A percentile compares a stretch with the other conserved stretches of the same genome.
These are phyloP conservation scores for Jaculus jaculus DNA, from an alignment of 2,113 vertebrate species.

Conservation along the genomic window DNA sequence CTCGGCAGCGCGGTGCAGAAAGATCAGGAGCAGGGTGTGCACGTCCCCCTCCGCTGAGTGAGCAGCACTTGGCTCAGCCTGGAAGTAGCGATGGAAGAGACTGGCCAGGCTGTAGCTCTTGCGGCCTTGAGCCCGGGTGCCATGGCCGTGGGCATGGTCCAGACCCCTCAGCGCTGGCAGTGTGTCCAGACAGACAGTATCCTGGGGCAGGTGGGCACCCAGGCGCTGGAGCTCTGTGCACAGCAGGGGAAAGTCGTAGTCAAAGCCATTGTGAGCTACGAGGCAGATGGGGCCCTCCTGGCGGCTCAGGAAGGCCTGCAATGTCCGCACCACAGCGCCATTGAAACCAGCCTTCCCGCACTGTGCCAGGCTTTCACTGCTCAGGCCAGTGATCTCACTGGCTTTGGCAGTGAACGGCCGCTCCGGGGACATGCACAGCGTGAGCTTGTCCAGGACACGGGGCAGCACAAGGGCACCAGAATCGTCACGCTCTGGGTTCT, in stretches of 20 bases:
- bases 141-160: slow-evolving; percentile 36
- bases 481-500: slow-evolving; percentile 43
- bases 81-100: slow-evolving; percentile 71
- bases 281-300: slow-evolving; percentile 82
- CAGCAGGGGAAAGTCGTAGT: slow-evolving; percentile 82
- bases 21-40: slow-evolving; percentile 68
- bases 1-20: slow-evolving; percentile 61
- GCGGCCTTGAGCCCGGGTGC: slow-evolving; percentile 41
- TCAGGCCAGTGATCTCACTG: slow-evolving; percentile 79
- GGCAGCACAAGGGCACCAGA: slow-evolving; percentile 57
- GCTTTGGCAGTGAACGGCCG: slow-evolving; percentile 76
- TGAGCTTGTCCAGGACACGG: slow-evolving; percentile 82
- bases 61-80: slow-evolving; percentile 41
- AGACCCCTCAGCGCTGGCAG: slow-evolving; percentile 72
- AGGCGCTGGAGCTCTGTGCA: slow-evolving; percentile 76
- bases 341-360: slow-evolving; percentile 76
- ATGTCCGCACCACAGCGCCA: background rate
- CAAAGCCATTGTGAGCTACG: slow-evolving; percentile 83
- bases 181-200: slow-evolving; percentile 80
- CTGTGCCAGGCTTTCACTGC: slow-evolving; percentile 58
- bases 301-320: slow-evolving; percentile 80
- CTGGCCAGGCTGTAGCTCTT: slow-evolving; percentile 71
- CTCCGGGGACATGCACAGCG: slow-evolving; percentile 76
- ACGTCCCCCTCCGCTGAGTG: slow-evolving; percentile 77
- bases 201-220: slow-evolving; percentile 58